Conservation (phyloP, 2,113 vertebrate species). For the Tapirus terrestris region DNA sequence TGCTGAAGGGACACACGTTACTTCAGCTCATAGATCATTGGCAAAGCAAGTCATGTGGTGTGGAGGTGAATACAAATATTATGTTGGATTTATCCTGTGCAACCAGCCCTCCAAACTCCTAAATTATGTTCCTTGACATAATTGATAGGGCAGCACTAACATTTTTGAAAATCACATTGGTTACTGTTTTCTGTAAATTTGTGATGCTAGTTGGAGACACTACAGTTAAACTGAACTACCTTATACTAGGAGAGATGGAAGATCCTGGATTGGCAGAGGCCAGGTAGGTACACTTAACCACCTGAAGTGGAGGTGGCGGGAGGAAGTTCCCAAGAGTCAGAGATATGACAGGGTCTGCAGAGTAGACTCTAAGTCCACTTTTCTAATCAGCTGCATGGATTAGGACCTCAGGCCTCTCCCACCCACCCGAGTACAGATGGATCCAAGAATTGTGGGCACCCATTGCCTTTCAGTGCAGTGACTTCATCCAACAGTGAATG, state of each 20-base stretch:
- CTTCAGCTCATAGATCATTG: neutral
- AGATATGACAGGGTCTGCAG: neutral
- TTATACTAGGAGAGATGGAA: neutral
- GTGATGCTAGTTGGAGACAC: neutral
- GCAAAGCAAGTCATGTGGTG: neutral
- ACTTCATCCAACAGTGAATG: neutral
- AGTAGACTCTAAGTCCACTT: neutral
- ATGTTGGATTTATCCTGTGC: neutral
- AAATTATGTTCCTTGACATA: neutral
- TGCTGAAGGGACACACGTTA: neutral
- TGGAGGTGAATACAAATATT: neutral
- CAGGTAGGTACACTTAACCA: neutral
- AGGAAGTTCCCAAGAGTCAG: neutral
- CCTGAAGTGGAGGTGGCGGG: neutral
- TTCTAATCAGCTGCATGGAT: neutral
- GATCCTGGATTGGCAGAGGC: neutral
- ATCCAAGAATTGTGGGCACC: neutral
- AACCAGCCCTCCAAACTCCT: neutral
- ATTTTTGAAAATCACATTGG: neutral
- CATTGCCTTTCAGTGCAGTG: neutral
- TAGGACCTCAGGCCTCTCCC: neutral
- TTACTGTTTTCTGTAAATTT: neutral
- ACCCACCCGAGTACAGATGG: neutral
- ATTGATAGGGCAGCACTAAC: neutral
- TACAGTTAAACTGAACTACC: neutral